phyloP scores from a whole-genome alignment of 2,113 vertebrate species.

The Campylomormyrus tamandua region DNA sequence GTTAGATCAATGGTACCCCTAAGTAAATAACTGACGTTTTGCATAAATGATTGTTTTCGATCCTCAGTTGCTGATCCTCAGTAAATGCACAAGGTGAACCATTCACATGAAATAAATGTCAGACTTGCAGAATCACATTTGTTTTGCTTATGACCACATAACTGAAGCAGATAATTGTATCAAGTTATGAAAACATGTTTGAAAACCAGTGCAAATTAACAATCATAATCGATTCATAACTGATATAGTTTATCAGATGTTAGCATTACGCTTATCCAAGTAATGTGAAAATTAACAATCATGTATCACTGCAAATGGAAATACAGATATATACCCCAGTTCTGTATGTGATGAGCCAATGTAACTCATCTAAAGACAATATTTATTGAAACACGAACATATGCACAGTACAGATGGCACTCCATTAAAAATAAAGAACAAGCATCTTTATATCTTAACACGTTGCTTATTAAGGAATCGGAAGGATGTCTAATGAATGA shows the following conservation, averaged over 20 bases:
- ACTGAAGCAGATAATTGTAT: background rate
- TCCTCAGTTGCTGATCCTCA: background rate
- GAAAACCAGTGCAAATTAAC: background rate
- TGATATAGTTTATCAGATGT: background rate
- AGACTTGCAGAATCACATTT: background rate
- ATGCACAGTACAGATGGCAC: background rate
- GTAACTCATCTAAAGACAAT: background rate
- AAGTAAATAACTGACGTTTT: background rate
- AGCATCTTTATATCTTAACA: background rate
- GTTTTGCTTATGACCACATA: background rate
- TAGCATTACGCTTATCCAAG: background rate
- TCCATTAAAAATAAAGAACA: background rate
- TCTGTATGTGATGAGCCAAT: background rate
- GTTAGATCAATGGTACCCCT: background rate
- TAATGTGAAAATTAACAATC: background rate
- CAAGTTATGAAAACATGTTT: background rate
- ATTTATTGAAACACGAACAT: background rate
- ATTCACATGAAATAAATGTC: background rate
- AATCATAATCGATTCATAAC: background rate
- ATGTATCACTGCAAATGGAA: background rate
- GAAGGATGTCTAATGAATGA: background rate
- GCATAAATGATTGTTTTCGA: background rate
- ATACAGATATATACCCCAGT: background rate
- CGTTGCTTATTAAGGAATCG: background rate
- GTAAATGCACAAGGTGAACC: background rate